phyloP scores from a whole-genome alignment of 2,888 invertebrate species.

The Leucania comma region DNA sequence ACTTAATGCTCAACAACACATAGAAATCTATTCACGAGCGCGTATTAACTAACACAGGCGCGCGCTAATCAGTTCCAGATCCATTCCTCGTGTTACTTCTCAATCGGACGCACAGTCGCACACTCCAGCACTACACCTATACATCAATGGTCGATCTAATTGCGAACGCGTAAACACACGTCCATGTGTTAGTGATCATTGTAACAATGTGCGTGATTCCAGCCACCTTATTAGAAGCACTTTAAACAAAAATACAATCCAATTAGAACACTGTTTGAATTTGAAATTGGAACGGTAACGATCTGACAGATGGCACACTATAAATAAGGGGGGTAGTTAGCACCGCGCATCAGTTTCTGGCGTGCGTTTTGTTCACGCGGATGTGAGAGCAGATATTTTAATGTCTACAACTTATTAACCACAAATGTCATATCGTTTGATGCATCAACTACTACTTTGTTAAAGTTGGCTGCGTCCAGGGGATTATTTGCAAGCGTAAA shows the following conservation, averaged over 20 bases:
- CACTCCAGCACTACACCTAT: conserved; percentile 76
- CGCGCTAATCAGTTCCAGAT: conserved; percentile 88
- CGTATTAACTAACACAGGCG: conserved; percentile 85
- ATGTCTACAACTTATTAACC: conserved; percentile 84
- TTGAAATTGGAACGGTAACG: conserved; percentile 87
- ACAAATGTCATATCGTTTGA: conserved; percentile 87
- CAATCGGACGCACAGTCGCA: conserved; percentile 79
- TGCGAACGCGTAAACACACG: conserved; percentile 88
- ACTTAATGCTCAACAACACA: conserved; percentile 89
- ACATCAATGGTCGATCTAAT: conserved; percentile 88
- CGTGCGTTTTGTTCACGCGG: conserved; percentile 76
- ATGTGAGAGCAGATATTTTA: conserved; percentile 80
- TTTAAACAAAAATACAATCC: conserved; percentile 89
- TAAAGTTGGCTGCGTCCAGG: conserved; percentile 78
- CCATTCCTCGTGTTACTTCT: conserved; percentile 83
- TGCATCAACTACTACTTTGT: conserved; percentile 88
- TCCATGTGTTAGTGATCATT: conserved; percentile 83
- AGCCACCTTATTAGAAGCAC: conserved; percentile 86
- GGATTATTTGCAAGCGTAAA: conserved; percentile 87
- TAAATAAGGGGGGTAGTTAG: conserved; percentile 86
- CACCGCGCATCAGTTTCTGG: conserved; percentile 73
- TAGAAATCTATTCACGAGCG: conserved; percentile 84
- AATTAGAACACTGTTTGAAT: conserved; percentile 88
- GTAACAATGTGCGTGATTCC: conserved; percentile 87
- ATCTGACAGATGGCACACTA: conserved; percentile 89